Base-by-base conservation (phyloP, 2,797 vertebrate genomes). In the Labroides dimidiatus region DNA sequence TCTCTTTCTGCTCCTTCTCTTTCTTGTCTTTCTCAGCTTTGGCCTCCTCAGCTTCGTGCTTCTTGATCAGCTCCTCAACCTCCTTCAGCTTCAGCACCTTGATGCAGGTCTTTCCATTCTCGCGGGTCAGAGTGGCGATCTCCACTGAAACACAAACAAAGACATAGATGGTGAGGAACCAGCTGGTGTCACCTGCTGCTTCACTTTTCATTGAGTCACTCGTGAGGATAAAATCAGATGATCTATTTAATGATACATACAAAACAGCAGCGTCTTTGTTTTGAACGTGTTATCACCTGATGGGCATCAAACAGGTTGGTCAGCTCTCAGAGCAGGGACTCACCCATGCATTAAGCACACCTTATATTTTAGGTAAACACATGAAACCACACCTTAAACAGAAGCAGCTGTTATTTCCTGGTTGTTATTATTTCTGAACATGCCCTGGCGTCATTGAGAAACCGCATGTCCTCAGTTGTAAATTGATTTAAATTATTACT, bases 1-100 rank as follows among this genome's bases (percentile, higher is more conserved):
- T 98, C 69, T 98, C 96, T 69, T 95, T 97, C 89, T 97, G 96
- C 69, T 98, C 97, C 75, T 96, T 98, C 47, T 97, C 97, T 54
- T 98, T 97, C 93, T 98, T 98, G 84, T 96, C 96, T 37, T 95
- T 96, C 87, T 97, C 96, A 0, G 95, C 94, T 92, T 96, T 98
- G 50, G 96, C 96, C 88, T 98, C 97, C 61, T 98, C 97, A 16
- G 94, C 96, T 84, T 98, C 96, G 0, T 98, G 96, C 55, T 94
- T 94, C 89, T 96, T 97, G 90, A 97, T 97, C 86, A 98, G 91
- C 84, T 93, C 96, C 72, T 98, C 96, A 55, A 97, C 96, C 62
- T 98, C 96, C 80, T 97, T 96, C 86, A 93, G 95, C 86, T 96
- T 98, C 84, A 98, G 93, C 69, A 98, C 97, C 89, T 97, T 95